A percentile compares a stretch with the other conserved stretches of the same genome.
phyloP scores from a whole-genome alignment of 2,888 invertebrate genomes.

The Perithous albicinctus region DNA sequence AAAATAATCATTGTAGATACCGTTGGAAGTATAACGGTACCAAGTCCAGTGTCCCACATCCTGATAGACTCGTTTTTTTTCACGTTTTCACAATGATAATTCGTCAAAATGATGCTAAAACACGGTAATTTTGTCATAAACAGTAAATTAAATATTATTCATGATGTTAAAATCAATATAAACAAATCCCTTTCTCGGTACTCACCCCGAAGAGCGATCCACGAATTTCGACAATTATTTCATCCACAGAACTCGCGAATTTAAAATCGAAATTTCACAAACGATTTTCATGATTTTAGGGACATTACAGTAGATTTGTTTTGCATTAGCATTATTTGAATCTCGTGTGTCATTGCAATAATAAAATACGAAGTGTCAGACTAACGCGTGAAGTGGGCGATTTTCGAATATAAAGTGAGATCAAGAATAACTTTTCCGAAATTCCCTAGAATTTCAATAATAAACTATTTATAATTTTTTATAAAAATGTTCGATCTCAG shows the following conservation, averaged over 20 bases:
- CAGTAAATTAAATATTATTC: not conserved
- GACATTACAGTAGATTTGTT: slow-evolving; percentile 30
- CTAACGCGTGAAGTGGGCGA: not conserved
- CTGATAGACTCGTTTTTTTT: slow-evolving; percentile 16
- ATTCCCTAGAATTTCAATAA: too few relatives aligned
- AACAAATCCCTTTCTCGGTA: not conserved
- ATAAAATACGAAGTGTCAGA: too few relatives aligned
- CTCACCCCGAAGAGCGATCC: not conserved
- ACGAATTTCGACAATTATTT: not conserved
- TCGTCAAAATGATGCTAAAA: not conserved
- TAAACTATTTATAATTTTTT: too few relatives aligned
- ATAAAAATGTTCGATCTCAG: too few relatives aligned
- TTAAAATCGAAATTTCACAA: not conserved
- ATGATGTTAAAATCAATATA: not conserved
- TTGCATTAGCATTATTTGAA: slow-evolving; percentile 6
- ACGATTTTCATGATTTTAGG: not conserved
- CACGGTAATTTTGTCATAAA: not conserved
- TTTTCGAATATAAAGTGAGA: not conserved
- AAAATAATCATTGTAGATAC: slow-evolving; percentile 85
- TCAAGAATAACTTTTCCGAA: too few relatives aligned
- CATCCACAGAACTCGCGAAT: too few relatives aligned
- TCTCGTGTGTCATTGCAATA: slow-evolving; percentile 14
- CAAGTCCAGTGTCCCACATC: slow-evolving; percentile 79
- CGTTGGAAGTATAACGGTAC: slow-evolving; percentile 83
- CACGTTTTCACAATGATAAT: not conserved